Base-by-base conservation (phyloP, 2,113 vertebrate genomes). In the Nothocercus nigrocapillus region DNA sequence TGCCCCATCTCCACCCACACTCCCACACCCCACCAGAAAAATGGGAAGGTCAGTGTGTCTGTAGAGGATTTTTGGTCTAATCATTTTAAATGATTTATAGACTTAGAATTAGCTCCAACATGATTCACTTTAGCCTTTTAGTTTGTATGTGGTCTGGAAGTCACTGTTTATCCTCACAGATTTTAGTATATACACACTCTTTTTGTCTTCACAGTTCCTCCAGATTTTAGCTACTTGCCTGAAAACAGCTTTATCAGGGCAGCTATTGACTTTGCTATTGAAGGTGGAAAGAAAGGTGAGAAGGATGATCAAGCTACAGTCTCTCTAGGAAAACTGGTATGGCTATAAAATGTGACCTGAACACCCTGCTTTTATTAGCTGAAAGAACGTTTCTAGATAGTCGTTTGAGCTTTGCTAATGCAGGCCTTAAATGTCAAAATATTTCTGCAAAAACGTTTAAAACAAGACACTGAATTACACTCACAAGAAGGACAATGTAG, bases 261-360 rank as follows among this genome's bases (percentile, higher is more conserved):
- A 77, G 94, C 97, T 6, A 92, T 98, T 58, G 98, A 98, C 82
- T 99, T 99, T 93, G 91, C 99, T 58, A 89, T 97, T 86, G 98
- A 99, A 89, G 98, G 98, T 74, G 99, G 99, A 62, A 99, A 98
- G 82, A 99, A 98, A 99, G 99, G 99, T 99, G 96, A 96, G 93
- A 89, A 63, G 16, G n/a, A 76, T 86, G n/a, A 76, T 86, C 58
- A 82, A 77, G 61, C 32, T 91, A 32, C 45, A n/a, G 2, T 61
- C 38, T 13, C 3, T 53, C 19, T 40, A 22, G 30, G n/a, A 82
- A 88, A 42, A 61, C 27, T 61, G 7, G 49, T 72, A 22, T 2
- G 0, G 17, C 20, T 94, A 2, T 67, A 24, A 75, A 80, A 75
- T 7, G 5, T 88, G 32, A 38, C 20, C 7, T 19, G 81, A 42